Evolutionary conservation across 2,797 vertebrate species (phyloP).

Genomic region (Falco concolor): DNA sequence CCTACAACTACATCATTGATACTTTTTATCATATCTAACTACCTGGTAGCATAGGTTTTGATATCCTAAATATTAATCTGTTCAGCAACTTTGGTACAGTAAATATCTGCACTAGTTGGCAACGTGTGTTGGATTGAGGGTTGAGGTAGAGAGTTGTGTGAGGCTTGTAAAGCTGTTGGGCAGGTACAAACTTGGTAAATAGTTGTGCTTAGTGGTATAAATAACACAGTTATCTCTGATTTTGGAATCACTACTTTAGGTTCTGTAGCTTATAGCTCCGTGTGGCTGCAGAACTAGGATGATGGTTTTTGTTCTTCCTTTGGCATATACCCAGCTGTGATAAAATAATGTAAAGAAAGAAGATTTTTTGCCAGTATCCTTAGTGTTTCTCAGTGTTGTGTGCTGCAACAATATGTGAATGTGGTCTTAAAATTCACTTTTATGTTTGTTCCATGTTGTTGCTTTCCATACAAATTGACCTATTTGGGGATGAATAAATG

Average conservation of each 20-base stretch:
- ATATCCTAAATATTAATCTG: background rate
- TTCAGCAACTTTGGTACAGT: background rate
- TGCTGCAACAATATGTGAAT: background rate
- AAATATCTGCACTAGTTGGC: background rate
- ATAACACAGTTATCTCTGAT: background rate
- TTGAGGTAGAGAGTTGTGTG: background rate
- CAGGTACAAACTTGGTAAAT: background rate
- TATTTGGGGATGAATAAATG: background rate
- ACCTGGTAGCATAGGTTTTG: background rate
- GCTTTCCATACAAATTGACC: background rate
- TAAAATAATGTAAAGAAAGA: background rate
- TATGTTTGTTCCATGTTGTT: background rate
- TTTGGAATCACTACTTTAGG: background rate
- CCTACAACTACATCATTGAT: background rate
- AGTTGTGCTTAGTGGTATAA: background rate
- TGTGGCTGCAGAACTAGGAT: background rate
- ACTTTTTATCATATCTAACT: background rate
- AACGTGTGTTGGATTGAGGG: background rate
- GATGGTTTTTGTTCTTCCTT: background rate
- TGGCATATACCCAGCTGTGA: background rate
- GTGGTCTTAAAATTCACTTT: background rate
- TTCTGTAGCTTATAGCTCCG: background rate
- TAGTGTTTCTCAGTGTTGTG: background rate
- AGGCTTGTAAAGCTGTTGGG: background rate
- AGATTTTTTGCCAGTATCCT: background rate